Conservation (phyloP, 1,140 invertebrate genomes). For the Rhopalosiphum maidis region DNA sequence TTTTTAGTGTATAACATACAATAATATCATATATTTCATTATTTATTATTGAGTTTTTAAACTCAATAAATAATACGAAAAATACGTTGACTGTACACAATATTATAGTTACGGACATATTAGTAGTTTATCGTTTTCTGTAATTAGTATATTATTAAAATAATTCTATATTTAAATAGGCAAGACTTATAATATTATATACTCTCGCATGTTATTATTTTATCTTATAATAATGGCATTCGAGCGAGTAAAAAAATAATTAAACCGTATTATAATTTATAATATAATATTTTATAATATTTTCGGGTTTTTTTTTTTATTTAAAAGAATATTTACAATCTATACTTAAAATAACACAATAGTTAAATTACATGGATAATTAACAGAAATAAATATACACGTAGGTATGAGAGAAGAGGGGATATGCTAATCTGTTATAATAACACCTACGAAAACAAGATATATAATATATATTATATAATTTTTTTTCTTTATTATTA, state of each 20-base stretch:
- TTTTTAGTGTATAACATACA: background rate
- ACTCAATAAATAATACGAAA: background rate
- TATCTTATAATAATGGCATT: background rate
- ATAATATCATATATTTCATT: background rate
- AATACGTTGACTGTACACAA: background rate
- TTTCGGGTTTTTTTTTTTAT: background rate
- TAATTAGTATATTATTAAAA: background rate
- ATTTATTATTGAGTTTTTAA: background rate
- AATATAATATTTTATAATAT: background rate
- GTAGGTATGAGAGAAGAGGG: background rate
- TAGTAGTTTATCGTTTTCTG: constrained; percentile 15
- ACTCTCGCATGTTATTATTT: background rate
- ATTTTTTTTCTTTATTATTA: no score
- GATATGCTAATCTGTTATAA: no score
- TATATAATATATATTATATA: background rate
- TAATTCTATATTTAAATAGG: constrained; percentile 18
- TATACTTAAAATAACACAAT: background rate
- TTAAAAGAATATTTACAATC: background rate
- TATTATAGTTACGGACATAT: background rate
- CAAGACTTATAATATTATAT: background rate
- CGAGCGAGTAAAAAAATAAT: background rate
- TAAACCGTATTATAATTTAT: background rate
- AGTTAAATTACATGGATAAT: background rate
- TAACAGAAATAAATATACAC: background rate
- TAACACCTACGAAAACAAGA: background rate